phyloP scores from a whole-genome alignment of 2,113 vertebrate genomes.

The Lepus timidus region DNA sequence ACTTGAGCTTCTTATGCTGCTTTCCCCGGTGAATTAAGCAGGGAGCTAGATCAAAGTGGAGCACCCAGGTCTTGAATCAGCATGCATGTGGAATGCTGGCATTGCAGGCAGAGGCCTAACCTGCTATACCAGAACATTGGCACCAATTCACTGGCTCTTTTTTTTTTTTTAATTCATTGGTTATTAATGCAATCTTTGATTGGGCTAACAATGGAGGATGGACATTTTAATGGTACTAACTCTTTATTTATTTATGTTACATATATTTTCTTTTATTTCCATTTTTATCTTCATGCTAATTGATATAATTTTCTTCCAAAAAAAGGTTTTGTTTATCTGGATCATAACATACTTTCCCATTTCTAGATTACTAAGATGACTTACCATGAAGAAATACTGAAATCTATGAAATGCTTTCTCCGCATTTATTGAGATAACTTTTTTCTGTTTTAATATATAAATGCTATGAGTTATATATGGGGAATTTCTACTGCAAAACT shows the following conservation, averaged over 20 bases:
- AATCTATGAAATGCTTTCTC: not conserved
- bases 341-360: not conserved
- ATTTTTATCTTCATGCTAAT: not conserved
- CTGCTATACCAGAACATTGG: no score
- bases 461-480: not conserved
- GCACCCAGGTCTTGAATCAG: no score
- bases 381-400: slow-evolving; percentile 8
- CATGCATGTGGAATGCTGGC: no score
- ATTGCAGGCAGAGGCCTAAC: no score
- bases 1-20: no score
- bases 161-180: no score
- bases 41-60: no score
- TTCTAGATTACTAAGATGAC: slow-evolving; percentile 31
- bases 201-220: not conserved
- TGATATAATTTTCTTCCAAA: not conserved
- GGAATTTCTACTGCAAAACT: not conserved
- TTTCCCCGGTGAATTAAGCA: no score
- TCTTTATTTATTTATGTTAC: not conserved
- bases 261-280: not conserved
- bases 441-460: slow-evolving; percentile 39
- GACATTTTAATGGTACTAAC: not conserved
- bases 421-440: not conserved
- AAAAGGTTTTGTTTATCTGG: not conserved
- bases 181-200: not conserved
- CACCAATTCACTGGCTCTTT: no score